Evolutionary conservation across 2,888 invertebrate species (phyloP), one percentile per base, ranked within the genome.

Genomic region (Podabrus alpinus): DNA sequence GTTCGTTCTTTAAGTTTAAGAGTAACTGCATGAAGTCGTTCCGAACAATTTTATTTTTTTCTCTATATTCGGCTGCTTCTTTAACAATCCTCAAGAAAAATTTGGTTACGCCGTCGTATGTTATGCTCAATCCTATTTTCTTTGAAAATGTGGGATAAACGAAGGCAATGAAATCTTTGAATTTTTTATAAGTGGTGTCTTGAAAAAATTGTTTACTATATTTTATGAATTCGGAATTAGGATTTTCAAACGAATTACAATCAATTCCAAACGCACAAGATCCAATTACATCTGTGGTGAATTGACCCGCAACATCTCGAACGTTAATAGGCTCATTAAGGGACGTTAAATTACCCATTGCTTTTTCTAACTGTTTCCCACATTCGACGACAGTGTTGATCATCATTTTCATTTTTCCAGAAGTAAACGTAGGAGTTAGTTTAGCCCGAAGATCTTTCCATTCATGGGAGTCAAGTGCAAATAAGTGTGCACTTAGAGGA

Each of bases 401-500:
- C 91, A 93, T 92, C 17, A 87, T 88, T 83, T 91, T 93, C 78
- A 94, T 86, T 83, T 92, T 92, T 4, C 71, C 74, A 2, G 71
- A 71, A 2, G 71, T 71, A 59, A 74, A 74, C 0, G 91, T 89
- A 0, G 93, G 91, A 0, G 92, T 89, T 80, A 93, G 85, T 80
- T 92, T 92, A 0, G 87, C 79, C 10, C 93, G 87, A 61, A 93
- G 83, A 16, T 85, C 87, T 79, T 88, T 91, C 93, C 93, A 93
- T 17, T 88, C 86, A 10, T 88, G 85, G 0, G 90, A 91, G 45
- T 86, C 86, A 25, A 89, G 81, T 74, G 88, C 86, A 78, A 92
- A 90, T 2, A 92, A 82, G 81, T 90, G 90, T 0, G 87, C 89
- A 0, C 90, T 88, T 19, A 92, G 77, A 0, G 89, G 90, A 83